phyloP scores from a whole-genome alignment of 2,113 vertebrate genomes.

The Nyctereutes procyonoides region DNA sequence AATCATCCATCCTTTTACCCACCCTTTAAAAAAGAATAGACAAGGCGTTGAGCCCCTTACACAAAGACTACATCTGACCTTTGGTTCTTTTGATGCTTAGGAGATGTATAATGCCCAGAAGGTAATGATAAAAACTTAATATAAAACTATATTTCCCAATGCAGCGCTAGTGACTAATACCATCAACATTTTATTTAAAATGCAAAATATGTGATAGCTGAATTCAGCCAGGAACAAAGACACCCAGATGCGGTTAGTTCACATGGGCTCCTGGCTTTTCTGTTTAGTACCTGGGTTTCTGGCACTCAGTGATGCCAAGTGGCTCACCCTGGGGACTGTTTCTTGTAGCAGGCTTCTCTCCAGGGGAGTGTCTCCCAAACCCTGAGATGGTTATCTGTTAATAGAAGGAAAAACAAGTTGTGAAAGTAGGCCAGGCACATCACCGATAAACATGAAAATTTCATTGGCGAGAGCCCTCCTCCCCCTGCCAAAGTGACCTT shows the following conservation, averaged over 20 bases:
- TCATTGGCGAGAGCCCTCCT: slow-evolving; percentile 80
- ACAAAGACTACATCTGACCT: not conserved
- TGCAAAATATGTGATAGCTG: not conserved
- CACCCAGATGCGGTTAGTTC: not conserved
- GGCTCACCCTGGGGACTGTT: not conserved
- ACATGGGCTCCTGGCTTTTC: not conserved
- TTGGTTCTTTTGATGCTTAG: not conserved
- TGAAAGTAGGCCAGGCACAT: slow-evolving; percentile 79
- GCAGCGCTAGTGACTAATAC: not conserved
- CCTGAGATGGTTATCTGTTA: slow-evolving; percentile 61
- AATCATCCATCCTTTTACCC: not conserved
- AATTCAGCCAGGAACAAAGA: not conserved
- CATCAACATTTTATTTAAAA: not conserved
- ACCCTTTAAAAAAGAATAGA: not conserved
- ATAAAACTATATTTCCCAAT: not conserved
- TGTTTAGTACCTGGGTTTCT: not conserved
- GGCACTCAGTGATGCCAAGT: not conserved
- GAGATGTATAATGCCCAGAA: not conserved
- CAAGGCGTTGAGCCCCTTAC: not conserved
- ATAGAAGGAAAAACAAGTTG: slow-evolving; percentile 71
- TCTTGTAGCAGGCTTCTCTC: not conserved
- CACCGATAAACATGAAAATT: slow-evolving; percentile 82
- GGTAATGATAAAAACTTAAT: not conserved
- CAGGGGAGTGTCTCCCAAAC: slow-evolving; percentile 36
- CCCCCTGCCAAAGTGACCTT: slow-evolving; percentile 93